phyloP scores from a whole-genome alignment of 2,888 invertebrate species.

The Erannis defoliaria region DNA sequence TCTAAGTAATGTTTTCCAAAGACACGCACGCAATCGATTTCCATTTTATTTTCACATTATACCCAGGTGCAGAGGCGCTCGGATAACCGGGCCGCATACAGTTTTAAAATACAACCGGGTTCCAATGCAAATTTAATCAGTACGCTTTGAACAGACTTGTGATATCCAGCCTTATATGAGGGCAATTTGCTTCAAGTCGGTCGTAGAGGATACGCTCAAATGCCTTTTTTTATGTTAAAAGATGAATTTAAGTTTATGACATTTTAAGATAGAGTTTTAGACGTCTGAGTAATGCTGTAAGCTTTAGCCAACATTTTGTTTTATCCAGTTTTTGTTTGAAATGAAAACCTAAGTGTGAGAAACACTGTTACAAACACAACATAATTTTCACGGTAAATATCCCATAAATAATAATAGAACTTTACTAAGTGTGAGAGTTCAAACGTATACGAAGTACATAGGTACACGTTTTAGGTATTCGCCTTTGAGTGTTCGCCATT shows the following conservation, averaged over 20 bases:
- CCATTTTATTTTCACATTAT: constrained; percentile 45
- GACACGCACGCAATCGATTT: constrained; percentile 40
- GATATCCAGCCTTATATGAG: constrained; percentile 38
- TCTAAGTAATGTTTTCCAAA: constrained; percentile 26
- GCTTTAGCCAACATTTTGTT: background rate
- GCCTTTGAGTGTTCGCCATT: no score
- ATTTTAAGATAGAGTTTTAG: constrained; percentile 16
- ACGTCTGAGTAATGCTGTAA: constrained; percentile 7
- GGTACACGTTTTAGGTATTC: no score
- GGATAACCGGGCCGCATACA: constrained; percentile 34
- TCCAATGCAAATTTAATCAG: constrained; percentile 61
- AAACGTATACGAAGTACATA: no score
- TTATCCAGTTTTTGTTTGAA: background rate
- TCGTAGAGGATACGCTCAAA: constrained; percentile 26
- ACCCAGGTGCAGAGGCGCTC: constrained; percentile 47
- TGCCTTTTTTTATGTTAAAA: constrained; percentile 22
- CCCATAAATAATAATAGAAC: no score
- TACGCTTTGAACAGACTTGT: constrained; percentile 47
- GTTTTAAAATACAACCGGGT: constrained; percentile 56
- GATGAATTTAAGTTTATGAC: constrained; percentile 17
- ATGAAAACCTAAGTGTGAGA: background rate
- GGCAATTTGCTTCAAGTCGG: constrained; percentile 41
- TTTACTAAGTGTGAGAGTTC: no score
- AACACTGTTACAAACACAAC: no score
- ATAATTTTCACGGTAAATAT: no score